phyloP scores from a whole-genome alignment of 2,888 invertebrate species.

The Syrista parreyssii region DNA sequence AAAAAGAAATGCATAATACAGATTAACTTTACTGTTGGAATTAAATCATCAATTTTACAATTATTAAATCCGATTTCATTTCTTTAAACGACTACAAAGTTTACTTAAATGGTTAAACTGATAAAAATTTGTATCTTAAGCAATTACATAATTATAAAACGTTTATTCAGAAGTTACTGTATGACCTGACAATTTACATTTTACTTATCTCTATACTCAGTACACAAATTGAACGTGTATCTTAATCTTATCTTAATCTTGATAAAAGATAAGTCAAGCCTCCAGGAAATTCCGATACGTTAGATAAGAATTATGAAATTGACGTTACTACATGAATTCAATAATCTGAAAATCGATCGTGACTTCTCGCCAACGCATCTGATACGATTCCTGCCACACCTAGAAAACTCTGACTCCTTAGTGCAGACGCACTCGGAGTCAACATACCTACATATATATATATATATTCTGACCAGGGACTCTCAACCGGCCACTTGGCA shows the following conservation, averaged over 20 bases:
- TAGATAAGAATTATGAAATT: background rate
- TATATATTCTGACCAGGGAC: background rate
- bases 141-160: background rate
- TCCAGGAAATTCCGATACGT: too few species aligned
- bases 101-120: background rate
- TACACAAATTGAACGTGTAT: background rate
- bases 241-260: background rate
- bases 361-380: background rate
- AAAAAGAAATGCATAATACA: background rate
- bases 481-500: conserved; percentile 1
- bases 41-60: too few species aligned
- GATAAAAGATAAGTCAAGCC: background rate
- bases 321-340: background rate
- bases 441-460: background rate
- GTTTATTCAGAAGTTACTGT: background rate
- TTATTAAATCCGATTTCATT: background rate
- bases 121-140: background rate
- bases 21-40: too few species aligned
- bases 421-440: background rate
- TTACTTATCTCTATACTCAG: background rate
- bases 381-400: background rate
- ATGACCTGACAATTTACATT: background rate
- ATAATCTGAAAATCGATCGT: background rate
- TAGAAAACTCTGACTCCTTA: background rate
- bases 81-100: background rate